A percentile compares a stretch with the other conserved stretches of the same genome.
These are phyloP conservation scores for Riparia riparia DNA, from an alignment of 2,113 vertebrate genomes.

Conservation along the genomic window DNA sequence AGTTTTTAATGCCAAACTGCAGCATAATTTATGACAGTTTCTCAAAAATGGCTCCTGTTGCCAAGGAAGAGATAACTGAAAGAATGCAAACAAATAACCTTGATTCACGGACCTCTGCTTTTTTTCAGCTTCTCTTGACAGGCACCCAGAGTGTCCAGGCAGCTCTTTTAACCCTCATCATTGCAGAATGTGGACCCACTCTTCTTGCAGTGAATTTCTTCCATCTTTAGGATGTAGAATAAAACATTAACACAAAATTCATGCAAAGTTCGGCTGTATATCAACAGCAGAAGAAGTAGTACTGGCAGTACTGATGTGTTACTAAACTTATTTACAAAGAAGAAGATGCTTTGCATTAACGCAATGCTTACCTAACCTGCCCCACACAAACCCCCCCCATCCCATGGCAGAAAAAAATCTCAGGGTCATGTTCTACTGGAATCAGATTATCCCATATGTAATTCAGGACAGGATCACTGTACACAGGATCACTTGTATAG, in stretches of 20 bases:
- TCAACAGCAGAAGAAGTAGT: not conserved
- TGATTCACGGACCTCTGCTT: not conserved
- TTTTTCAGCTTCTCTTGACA: slow-evolving; percentile 12
- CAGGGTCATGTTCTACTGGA: not conserved
- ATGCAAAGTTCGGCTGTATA: not conserved
- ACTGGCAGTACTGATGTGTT: not conserved
- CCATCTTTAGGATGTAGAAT: not conserved
- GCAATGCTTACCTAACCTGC: not conserved
- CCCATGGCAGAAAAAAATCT: not conserved
- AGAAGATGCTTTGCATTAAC: not conserved
- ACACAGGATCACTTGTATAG: not conserved
- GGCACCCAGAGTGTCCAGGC: not conserved
- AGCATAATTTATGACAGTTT: not conserved
- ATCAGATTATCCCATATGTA: not conserved
- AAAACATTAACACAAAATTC: not conserved
- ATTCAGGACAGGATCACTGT: not conserved
- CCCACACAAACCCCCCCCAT: accelerated
- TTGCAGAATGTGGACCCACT: not conserved
- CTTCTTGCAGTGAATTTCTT: not conserved
- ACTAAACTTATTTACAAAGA: not conserved
- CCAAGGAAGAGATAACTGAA: slow-evolving; percentile 9
- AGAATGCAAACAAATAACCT: slow-evolving; percentile 1
- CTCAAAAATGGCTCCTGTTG: not conserved
- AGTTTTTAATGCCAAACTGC: not conserved
- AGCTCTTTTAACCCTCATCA: not conserved